phyloP scores from a whole-genome alignment of 2,888 invertebrate species.

The Trypoxylon attenuatum region DNA sequence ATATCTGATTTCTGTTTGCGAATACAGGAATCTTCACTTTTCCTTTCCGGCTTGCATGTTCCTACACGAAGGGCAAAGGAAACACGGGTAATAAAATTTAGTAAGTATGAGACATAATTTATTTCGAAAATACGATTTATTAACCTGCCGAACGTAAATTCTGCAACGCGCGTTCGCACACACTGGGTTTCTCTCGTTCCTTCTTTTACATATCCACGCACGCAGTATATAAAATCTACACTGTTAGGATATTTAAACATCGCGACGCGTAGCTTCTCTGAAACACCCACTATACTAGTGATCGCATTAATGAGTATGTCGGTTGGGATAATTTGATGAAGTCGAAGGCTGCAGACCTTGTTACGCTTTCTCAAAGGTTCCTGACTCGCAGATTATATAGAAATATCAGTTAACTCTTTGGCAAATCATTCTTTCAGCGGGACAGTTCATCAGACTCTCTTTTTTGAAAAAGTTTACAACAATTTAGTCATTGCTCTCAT shows the following conservation, averaged over 20 bases:
- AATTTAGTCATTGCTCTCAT: too few relatives aligned
- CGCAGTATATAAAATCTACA: constrained; percentile 72
- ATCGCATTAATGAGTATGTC: constrained; percentile 45
- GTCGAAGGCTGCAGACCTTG: constrained; percentile 12
- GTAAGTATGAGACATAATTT: constrained; percentile 34
- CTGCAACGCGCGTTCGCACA: constrained; percentile 60
- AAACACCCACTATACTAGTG: constrained; percentile 55
- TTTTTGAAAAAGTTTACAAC: too few relatives aligned
- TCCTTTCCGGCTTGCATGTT: too few relatives aligned
- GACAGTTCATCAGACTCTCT: too few relatives aligned
- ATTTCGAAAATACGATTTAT: constrained; percentile 74
- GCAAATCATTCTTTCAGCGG: background rate
- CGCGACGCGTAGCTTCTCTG: constrained; percentile 66
- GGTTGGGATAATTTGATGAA: constrained; percentile 33
- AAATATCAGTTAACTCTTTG: constrained; percentile 1
- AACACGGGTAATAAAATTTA: background rate
- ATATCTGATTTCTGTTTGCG: too few relatives aligned
- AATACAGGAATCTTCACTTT: too few relatives aligned
- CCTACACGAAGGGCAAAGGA: too few relatives aligned
- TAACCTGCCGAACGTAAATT: constrained; percentile 70
- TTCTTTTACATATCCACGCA: constrained; percentile 60
- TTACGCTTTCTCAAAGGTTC: constrained; percentile 26
- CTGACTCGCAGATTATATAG: constrained; percentile 26
- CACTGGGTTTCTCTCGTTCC: constrained; percentile 51
- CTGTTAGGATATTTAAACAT: constrained; percentile 70